These are phyloP conservation scores for Apamea epomidion DNA, from an alignment of 2,888 invertebrate genomes.

Conservation along the genomic window DNA sequence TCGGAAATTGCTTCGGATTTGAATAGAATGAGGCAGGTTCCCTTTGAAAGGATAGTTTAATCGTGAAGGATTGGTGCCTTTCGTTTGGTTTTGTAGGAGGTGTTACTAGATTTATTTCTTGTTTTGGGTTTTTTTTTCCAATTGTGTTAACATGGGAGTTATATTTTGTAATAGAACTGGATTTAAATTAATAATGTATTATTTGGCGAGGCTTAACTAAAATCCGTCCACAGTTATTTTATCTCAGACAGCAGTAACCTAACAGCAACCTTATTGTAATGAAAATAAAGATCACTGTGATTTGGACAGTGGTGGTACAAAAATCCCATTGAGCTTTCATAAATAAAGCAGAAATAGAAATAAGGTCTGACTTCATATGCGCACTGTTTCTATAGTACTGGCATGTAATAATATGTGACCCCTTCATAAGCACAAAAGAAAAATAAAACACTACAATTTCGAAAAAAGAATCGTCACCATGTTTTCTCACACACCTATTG, in stretches of 20 bases:
- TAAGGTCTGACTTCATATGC: background rate
- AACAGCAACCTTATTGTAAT: too few relatives aligned
- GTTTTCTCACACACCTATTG: conserved; percentile 41
- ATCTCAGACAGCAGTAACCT: too few relatives aligned
- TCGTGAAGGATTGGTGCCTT: conserved; percentile 59
- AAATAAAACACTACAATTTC: conserved; percentile 25
- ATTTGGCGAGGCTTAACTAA: background rate
- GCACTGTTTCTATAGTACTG: background rate
- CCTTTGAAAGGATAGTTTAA: conserved; percentile 67
- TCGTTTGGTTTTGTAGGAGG: conserved; percentile 28
- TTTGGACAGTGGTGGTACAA: too few relatives aligned
- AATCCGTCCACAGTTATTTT: too few relatives aligned
- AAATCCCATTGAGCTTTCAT: background rate
- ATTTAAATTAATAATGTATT: background rate
- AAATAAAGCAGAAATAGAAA: background rate
- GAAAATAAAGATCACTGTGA: too few relatives aligned
- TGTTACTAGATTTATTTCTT: conserved; percentile 1
- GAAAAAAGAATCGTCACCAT: conserved; percentile 29
- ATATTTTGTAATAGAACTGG: background rate
- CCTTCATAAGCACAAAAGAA: background rate
- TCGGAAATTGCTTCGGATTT: conserved; percentile 74
- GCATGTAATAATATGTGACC: background rate
- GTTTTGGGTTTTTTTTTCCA: background rate
- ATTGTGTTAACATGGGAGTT: background rate
- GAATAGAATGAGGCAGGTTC: conserved; percentile 67